Conservation (phyloP, 92 coral and sea anemone genomes). For the Micromussa lordhowensis region DNA sequence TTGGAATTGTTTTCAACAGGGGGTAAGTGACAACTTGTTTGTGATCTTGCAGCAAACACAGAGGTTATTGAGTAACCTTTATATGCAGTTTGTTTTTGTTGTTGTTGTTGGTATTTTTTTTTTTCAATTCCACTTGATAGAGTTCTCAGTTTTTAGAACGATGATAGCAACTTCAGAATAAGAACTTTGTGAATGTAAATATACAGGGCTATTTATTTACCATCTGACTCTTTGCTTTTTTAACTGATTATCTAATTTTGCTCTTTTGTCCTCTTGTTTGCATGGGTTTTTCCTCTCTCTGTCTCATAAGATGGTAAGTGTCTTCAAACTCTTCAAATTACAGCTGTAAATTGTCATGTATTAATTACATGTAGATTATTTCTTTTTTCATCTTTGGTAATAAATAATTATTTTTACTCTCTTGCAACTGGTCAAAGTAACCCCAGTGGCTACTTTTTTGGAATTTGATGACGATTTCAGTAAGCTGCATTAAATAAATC, state of each 20-base stretch:
- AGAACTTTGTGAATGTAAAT: no score
- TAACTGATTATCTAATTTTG: neutral
- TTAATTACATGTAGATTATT: neutral
- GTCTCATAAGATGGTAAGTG: slow-evolving; percentile 28
- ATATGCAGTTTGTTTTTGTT: neutral
- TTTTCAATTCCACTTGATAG: no score
- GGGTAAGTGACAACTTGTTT: slow-evolving; percentile 33
- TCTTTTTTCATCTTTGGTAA: neutral
- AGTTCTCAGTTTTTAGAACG: no score
- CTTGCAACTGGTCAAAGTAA: neutral
- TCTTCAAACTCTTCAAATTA: neutral
- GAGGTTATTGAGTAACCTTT: no score
- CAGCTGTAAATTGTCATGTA: no score
- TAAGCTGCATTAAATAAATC: neutral
- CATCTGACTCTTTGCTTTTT: no score
- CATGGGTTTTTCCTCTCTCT: neutral
- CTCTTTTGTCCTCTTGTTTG: slow-evolving; percentile 6
- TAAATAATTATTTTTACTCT: neutral
- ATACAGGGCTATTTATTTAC: no score
- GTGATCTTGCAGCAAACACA: neutral
- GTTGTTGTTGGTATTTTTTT: no score
- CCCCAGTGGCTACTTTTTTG: neutral
- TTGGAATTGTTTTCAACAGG: slow-evolving; percentile 26
- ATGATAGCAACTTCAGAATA: no score
- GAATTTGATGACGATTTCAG: neutral